Base-by-base conservation (phyloP, 2,797 vertebrate species). In the Muraenolepis orangiensis region DNA sequence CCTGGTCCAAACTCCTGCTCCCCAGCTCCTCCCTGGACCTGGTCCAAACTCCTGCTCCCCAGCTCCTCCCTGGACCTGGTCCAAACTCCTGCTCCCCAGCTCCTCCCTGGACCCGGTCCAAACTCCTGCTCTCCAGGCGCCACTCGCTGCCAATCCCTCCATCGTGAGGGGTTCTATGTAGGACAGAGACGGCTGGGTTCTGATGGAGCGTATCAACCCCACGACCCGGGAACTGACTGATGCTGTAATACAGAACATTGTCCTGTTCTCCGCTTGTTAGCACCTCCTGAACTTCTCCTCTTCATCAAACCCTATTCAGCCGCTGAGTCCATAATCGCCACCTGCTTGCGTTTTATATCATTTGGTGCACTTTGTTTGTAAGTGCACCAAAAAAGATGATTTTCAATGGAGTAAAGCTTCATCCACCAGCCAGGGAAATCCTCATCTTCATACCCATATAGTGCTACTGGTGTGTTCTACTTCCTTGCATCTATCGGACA, bases 121-220 rank as follows among this genome's bases (percentile, higher is more conserved):
- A 51, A 51, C 46, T 18, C 46, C 10, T 0, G 4, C 80, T 57
- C 71, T 84, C 46, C 16, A 16, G 20, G 42, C 68, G 66, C 75
- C 70, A 70, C 76, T 67, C 42, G 72, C 80, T 81, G 72, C 71
- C 71, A 77, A 76, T 78, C 74, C 66, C 70, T 76, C 82, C 73
- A 6, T 84, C 82, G n/a, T n/a, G n/a, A 75, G 11, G 51, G 77
- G 64, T 73, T 14, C 1, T 3, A 66, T 78, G 26, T 76, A 81
- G 71, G 69, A 8, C 20, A 42, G 40, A 42, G 18, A 36, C 69
- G 16, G 2, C 5, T 73, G 72, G 66, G 72, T 76, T 57, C 32
- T 16, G 66, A 86, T 5, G 36, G 11, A 5, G 46, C 46, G 20
- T n/a, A 20, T 51, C 16, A 51, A 51, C 46, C 42, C 42, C 42